Base-by-base conservation (phyloP, 2,113 vertebrate species). In the Chelonoidis abingdonii region DNA sequence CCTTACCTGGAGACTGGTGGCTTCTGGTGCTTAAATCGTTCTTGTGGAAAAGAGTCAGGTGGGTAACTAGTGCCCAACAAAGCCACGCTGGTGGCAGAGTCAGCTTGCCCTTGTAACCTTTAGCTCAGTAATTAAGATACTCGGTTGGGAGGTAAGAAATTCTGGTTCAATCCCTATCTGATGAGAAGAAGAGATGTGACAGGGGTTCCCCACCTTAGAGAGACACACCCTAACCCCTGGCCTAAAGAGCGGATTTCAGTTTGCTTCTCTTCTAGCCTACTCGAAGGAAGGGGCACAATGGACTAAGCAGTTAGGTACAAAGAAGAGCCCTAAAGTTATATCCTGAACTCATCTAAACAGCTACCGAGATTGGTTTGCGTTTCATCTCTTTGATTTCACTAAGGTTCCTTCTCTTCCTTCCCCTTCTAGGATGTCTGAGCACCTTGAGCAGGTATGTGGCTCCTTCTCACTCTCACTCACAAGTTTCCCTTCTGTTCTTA, bases 381-480 rank as follows among this genome's bases (percentile, higher is more conserved):
- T 38, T 9, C 2, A 41, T 75, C 72, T 5, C 8, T 2, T 27
- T 76, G 72, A 13, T 76, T 41, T 75, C 72, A 75, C 17, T 50
- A 3, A 50, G 4, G 5, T 31, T 81, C 79, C 89, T 25, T 94
- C 83, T 91, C 41, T 84, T 50, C 81, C 25, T 53, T 41, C 83
- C 29, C 69, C 19, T 49, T 54, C 21, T 85, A 98, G 97, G 94
- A 96, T 83, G 89, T 97, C 89, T 93, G 93, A 97, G 96, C 35
- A 98, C 93, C 14, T 92, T 98, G 44, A 93, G 96, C 92, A 95
- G 96, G 97, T 96, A 84, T 59, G 96, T 22, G 10, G 11, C 75
- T 9, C 5, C 22, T 44, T 38, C 47, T 38, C n/a, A 59, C 10
- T 47, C 9, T 78, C 80, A 16, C 54, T 86, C 31, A 8, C 50